phyloP scores from a whole-genome alignment of 2,113 vertebrate species.

The Bos taurus region ARS-UCD2.0 NC_037329.1:126194001-126194500 shows the following conservation, averaged over 20 bases:
- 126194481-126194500: neutral
- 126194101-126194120: neutral
- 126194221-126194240: neutral
- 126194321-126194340: too few relatives aligned
- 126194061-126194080: neutral
- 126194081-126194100: neutral
- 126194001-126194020: neutral
- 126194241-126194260: neutral
- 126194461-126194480: fast-evolving
- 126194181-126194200: neutral
- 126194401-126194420: neutral
- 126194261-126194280: neutral
- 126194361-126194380: too few relatives aligned
- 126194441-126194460: fast-evolving
- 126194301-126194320: neutral
- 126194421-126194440: neutral
- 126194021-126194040: neutral
- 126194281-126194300: neutral
- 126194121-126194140: neutral
- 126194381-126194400: too few relatives aligned
- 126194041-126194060: neutral
- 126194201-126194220: neutral
- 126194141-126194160: neutral
- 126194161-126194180: neutral
- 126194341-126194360: too few relatives aligned